These are phyloP conservation scores for Polyergus mexicanus DNA, from an alignment of 1,140 invertebrate genomes.

Conservation along the genomic window DNA sequence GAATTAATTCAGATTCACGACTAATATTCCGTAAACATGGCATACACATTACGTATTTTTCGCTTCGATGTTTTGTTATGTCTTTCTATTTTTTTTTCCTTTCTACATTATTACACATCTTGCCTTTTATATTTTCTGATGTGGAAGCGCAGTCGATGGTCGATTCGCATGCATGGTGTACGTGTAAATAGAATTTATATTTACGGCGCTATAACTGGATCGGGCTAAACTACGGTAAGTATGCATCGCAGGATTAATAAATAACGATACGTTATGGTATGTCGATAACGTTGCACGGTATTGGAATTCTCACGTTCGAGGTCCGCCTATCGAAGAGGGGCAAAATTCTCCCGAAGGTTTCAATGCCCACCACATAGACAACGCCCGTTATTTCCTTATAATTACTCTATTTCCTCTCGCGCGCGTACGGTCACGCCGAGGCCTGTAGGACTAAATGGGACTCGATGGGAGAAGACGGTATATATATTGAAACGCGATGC, in stretches of 20 bases:
- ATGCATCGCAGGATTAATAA: background rate
- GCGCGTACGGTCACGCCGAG: conserved; percentile 62
- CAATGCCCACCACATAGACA: conserved; percentile 79
- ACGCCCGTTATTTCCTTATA: conserved; percentile 85
- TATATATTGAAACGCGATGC: conserved; percentile 74
- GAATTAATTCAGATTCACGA: conserved; percentile 34
- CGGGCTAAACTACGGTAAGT: background rate
- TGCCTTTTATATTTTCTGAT: background rate
- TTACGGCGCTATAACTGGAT: background rate
- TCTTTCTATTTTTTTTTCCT: background rate
- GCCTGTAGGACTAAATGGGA: conserved; percentile 68
- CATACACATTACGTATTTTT: conserved; percentile 8
- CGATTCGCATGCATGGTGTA: background rate
- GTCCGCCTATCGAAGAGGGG: conserved; percentile 30
- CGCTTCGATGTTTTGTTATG: background rate
- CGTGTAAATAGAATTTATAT: conserved; percentile 2
- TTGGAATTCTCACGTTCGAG: conserved; percentile 36
- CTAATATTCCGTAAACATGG: background rate
- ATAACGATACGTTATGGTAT: conserved; percentile 17
- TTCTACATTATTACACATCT: background rate
- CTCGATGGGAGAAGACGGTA: conserved; percentile 81
- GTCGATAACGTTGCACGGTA: conserved; percentile 33
- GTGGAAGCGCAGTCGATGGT: background rate
- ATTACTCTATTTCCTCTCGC: conserved; percentile 83
- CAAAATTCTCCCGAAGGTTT: conserved; percentile 64